Conservation (phyloP, 2,888 invertebrate species). For the Phengaris arion region DNA sequence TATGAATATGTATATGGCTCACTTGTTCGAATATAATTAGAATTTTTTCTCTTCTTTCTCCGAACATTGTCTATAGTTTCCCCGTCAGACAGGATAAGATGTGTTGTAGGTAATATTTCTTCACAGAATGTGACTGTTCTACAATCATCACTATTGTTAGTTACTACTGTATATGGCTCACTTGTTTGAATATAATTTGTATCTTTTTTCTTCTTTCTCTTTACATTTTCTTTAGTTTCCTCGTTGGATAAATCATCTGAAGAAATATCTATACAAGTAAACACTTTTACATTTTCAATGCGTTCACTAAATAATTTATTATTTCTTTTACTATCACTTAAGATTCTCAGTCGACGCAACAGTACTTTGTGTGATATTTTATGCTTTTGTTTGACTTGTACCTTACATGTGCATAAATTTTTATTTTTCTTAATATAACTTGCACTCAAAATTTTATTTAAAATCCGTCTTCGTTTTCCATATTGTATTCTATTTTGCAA, state of each 20-base stretch:
- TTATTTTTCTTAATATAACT: conserved; percentile 35
- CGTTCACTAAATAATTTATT: neutral
- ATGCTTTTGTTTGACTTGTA: neutral
- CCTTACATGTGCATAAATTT: neutral
- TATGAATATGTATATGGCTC: neutral
- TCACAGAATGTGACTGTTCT: neutral
- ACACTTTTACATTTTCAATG: neutral
- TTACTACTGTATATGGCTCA: neutral
- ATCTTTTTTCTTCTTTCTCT: neutral
- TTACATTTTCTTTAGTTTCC: neutral
- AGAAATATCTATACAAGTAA: neutral
- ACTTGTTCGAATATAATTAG: no score
- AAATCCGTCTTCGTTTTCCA: conserved; percentile 32
- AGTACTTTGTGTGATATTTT: neutral
- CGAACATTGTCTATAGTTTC: neutral
- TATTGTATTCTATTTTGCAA: conserved; percentile 33
- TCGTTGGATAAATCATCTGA: neutral
- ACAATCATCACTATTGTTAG: neutral
- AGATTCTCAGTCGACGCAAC: neutral
- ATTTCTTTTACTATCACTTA: neutral
- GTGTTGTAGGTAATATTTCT: neutral
- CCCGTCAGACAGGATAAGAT: neutral
- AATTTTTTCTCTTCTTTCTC: no score
- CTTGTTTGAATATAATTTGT: neutral
- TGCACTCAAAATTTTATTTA: conserved; percentile 39